Conservation (phyloP, 2,888 invertebrate species). For the Bhutanitis thaidina region DNA sequence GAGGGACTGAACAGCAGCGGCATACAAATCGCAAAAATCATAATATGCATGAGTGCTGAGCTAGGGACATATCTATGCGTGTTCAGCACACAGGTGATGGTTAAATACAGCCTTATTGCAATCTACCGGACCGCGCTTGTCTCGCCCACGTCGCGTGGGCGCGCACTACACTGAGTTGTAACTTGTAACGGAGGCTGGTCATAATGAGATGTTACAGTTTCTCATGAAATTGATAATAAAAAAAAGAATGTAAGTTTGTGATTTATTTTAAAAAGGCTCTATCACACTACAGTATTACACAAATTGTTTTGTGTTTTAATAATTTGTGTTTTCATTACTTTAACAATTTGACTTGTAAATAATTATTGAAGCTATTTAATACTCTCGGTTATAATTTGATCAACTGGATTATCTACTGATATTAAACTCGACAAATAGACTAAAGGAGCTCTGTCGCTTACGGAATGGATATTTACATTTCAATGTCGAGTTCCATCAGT, state of each 20-base stretch:
- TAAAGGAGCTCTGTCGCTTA: slow-evolving; percentile 27
- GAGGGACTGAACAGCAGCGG: background rate
- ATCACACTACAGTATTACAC: no score
- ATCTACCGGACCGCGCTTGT: slow-evolving; percentile 54
- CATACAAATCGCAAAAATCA: slow-evolving; percentile 14
- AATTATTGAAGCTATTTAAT: no score
- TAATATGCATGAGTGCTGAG: slow-evolving; percentile 36
- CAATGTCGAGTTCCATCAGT: slow-evolving; percentile 33
- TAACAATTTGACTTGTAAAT: no score
- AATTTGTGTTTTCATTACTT: no score
- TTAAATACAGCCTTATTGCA: slow-evolving; percentile 55
- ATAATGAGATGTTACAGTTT: background rate
- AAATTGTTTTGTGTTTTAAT: no score
- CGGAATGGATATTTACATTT: slow-evolving; percentile 37
- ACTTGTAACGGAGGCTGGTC: slow-evolving; percentile 19
- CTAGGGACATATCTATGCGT: slow-evolving; percentile 45
- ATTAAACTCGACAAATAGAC: slow-evolving; percentile 31
- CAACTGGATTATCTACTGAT: no score
- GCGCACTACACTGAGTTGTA: slow-evolving; percentile 1
- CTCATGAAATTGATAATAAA: background rate
- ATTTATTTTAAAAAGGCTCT: no score
- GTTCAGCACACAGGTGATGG: slow-evolving; percentile 38
- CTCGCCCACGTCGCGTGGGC: slow-evolving; percentile 40
- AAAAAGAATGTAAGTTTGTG: background rate
- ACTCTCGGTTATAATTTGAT: no score